These are phyloP conservation scores for Lottia scabra DNA, from an alignment of 2,888 invertebrate genomes.

Conservation along the genomic window DNA sequence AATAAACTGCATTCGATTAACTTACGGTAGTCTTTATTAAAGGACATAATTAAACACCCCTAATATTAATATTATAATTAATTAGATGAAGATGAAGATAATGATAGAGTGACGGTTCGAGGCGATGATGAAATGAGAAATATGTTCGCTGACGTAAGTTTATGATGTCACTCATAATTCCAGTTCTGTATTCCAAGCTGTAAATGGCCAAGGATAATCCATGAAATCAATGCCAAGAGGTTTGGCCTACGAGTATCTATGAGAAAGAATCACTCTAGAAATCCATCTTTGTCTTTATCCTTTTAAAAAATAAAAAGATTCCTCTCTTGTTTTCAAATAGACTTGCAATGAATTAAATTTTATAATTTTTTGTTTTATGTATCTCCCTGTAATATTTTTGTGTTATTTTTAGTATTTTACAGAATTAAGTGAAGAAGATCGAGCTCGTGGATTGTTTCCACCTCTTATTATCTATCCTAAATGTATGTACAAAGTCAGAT, in stretches of 20 bases:
- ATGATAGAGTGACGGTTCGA: conserved; percentile 65
- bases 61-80: conserved; percentile 9
- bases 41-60: too few species aligned
- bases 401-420: conserved; percentile 48
- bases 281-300: too few species aligned
- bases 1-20: too few species aligned
- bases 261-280: too few species aligned
- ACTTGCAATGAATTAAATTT: neutral
- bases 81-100: conserved; percentile 66
- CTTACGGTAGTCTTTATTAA: too few species aligned
- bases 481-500: conserved; percentile 36
- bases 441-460: conserved; percentile 50
- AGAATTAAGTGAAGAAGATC: conserved; percentile 51
- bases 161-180: neutral
- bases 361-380: neutral
- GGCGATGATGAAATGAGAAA: conserved; percentile 65
- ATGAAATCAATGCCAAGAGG: too few species aligned
- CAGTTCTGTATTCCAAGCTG: too few species aligned
- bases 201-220: too few species aligned
- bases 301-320: too few species aligned
- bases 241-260: too few species aligned
- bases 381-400: neutral
- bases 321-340: too few species aligned
- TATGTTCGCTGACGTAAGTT: conserved; percentile 61
- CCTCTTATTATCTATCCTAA: conserved; percentile 60